Conservation (phyloP, 2,113 vertebrate genomes). For the Rallus limicola region DNA sequence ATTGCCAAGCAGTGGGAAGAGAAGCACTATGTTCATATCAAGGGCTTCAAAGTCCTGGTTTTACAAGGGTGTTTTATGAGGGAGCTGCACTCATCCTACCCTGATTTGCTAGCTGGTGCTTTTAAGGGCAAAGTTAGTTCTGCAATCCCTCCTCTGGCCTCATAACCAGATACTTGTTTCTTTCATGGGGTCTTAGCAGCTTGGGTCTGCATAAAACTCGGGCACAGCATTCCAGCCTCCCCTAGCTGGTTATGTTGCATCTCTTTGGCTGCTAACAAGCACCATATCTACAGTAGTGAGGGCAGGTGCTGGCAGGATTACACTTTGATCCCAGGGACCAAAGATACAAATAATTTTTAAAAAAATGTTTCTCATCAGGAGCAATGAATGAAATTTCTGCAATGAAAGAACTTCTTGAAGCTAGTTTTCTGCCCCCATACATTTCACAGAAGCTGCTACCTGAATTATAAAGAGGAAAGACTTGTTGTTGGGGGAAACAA, state of each 20-base stretch:
- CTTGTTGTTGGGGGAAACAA: not conserved
- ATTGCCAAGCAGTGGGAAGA: not conserved
- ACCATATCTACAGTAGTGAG: accelerated
- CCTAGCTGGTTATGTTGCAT: not conserved
- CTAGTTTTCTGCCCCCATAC: not conserved
- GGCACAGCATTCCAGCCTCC: not conserved
- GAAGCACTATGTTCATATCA: not conserved
- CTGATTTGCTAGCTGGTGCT: not conserved
- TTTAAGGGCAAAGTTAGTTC: not conserved
- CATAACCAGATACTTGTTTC: not conserved
- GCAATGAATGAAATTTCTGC: not conserved
- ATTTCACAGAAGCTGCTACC: not conserved
- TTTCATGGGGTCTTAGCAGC: not conserved
- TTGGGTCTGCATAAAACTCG: not conserved
- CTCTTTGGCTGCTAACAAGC: not conserved
- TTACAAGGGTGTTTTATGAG: not conserved
- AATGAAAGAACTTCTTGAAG: not conserved
- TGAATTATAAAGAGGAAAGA: not conserved
- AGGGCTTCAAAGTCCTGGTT: not conserved
- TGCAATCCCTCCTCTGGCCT: not conserved
- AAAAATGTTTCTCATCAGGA: not conserved
- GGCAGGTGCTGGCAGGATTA: not conserved
- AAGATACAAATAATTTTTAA: not conserved
- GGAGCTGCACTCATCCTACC: not conserved
- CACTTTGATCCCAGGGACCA: not conserved